phyloP scores from a whole-genome alignment of 2,797 vertebrate genomes.

The Hapalemur alaotrensis region DNA sequence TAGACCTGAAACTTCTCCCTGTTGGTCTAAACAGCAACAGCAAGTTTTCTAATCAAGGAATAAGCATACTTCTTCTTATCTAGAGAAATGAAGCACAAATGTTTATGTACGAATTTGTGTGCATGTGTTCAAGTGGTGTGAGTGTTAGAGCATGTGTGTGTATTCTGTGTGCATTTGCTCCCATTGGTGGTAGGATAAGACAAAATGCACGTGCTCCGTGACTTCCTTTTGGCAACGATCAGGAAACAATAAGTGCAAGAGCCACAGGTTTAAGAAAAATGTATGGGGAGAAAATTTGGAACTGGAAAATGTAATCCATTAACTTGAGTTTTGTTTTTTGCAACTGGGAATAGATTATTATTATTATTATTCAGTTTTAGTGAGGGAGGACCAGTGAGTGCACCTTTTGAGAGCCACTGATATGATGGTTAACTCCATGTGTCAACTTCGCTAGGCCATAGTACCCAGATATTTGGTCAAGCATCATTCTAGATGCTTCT shows the following conservation, averaged over 20 bases:
- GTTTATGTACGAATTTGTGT: background rate
- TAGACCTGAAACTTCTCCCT: background rate
- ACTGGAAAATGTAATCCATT: background rate
- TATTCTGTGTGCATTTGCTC: background rate
- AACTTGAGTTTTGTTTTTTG: background rate
- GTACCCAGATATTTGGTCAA: background rate
- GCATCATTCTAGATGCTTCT: background rate
- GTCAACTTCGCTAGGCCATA: background rate
- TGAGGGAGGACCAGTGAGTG: background rate
- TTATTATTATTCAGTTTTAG: background rate
- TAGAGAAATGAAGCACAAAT: background rate
- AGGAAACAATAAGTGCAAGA: background rate
- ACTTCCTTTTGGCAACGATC: background rate
- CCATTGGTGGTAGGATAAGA: background rate
- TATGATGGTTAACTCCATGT: background rate
- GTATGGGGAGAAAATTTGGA: background rate
- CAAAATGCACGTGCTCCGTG: background rate
- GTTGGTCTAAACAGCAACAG: background rate
- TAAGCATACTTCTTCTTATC: background rate
- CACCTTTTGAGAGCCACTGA: background rate
- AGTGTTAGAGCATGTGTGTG: background rate
- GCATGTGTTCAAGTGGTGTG: background rate
- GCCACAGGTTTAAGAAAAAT: slow-evolving; percentile 2
- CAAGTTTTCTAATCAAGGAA: background rate
- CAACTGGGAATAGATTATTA: background rate